Conservation (phyloP, 2,888 invertebrate species). For the Stenchaetothrips biformis region DNA sequence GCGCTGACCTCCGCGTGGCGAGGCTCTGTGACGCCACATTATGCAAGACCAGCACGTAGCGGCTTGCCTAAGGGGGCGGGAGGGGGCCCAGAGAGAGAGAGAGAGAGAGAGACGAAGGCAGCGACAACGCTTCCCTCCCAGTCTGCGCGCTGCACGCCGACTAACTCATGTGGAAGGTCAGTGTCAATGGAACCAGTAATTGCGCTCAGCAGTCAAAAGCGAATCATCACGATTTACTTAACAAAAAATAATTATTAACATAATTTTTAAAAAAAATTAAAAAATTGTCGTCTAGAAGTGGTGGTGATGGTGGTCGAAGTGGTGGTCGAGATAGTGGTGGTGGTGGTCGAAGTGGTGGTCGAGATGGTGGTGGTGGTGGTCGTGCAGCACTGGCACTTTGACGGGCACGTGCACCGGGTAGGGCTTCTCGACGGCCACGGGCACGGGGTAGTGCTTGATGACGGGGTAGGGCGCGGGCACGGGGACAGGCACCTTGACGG, state of each 20-base stretch:
- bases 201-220: no score
- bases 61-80: not conserved
- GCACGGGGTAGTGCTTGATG: conserved; percentile 60
- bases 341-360: not conserved
- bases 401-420: conserved; percentile 64
- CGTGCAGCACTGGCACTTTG: conserved; percentile 56
- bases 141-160: no score
- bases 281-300: not conserved
- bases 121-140: no score
- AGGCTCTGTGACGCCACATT: no score
- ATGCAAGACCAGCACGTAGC: no score
- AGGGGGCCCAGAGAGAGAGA: not conserved
- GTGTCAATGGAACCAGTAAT: no score
- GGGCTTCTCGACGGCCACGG: conserved; percentile 57
- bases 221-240: not conserved
- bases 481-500: conserved; percentile 33
- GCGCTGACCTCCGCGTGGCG: no score
- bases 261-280: not conserved
- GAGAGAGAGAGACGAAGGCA: not conserved
- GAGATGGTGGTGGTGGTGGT: not conserved
- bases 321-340: not conserved
- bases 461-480: conserved; percentile 33
- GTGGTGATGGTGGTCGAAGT: not conserved
- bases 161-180: no score
- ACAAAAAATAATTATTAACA: conserved; percentile 13